phyloP scores from a whole-genome alignment of 2,888 invertebrate species.

The Frankliniella fusca region DNA sequence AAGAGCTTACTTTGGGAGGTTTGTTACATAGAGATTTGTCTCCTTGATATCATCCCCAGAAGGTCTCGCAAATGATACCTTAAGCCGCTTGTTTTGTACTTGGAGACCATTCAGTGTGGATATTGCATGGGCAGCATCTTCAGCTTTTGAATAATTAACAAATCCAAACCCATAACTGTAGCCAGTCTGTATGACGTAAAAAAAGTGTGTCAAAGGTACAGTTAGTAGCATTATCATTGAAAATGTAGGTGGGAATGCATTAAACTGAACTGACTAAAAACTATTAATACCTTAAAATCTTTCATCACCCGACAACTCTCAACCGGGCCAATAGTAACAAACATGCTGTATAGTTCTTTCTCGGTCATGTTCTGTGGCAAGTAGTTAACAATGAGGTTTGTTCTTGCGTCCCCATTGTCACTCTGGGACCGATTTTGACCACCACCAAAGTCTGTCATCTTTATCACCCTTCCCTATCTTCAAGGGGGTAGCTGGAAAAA shows the following conservation, averaged over 20 bases:
- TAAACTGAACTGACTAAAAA: background rate
- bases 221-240: background rate
- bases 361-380: conserved; percentile 91
- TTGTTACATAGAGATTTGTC: conserved; percentile 89
- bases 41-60: conserved; percentile 89
- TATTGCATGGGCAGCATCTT: conserved; percentile 82
- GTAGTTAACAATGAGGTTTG: conserved; percentile 93
- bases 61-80: conserved; percentile 87
- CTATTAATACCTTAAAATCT: conserved; percentile 63
- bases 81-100: conserved; percentile 85
- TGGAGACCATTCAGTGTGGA: conserved; percentile 80
- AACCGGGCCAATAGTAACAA: conserved; percentile 81
- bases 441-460: conserved; percentile 16
- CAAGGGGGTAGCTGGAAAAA: background rate
- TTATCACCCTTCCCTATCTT: background rate
- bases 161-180: conserved; percentile 97
- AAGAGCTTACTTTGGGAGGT: conserved; percentile 66
- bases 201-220: conserved; percentile 7
- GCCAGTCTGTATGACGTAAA: conserved; percentile 61
- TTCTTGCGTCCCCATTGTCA: conserved; percentile 44
- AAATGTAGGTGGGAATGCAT: conserved; percentile 2
- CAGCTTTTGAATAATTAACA: conserved; percentile 81
- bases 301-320: conserved; percentile 90
- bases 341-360: conserved; percentile 83
- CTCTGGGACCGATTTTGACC: conserved; percentile 1